Conservation (phyloP, 2,888 invertebrate genomes). For the Netelia virgata region DNA sequence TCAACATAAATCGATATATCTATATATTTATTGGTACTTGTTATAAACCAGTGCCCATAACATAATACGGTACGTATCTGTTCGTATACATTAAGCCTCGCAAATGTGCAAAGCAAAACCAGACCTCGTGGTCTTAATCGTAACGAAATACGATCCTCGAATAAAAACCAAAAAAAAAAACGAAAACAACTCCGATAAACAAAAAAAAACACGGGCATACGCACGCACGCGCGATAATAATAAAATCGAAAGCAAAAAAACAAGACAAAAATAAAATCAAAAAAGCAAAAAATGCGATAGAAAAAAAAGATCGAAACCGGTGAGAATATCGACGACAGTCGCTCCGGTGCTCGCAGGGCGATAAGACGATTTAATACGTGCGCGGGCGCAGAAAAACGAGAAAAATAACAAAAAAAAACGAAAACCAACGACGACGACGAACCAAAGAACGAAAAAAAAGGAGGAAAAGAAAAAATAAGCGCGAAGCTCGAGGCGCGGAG, state of each 20-base stretch:
- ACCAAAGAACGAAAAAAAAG: no score
- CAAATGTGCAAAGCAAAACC: slow-evolving; percentile 25
- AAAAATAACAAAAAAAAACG: no score
- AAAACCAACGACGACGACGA: neutral
- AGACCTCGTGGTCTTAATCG: slow-evolving; percentile 50
- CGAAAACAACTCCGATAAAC: neutral
- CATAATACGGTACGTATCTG: slow-evolving; percentile 4
- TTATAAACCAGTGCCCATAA: neutral
- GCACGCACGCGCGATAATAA: no score
- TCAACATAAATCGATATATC: neutral
- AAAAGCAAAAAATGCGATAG: neutral
- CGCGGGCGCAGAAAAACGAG: neutral
- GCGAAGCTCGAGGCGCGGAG: no score
- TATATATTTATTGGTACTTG: neutral
- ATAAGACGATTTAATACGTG: slow-evolving; percentile 60
- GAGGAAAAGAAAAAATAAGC: no score
- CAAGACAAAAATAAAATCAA: slow-evolving; percentile 20
- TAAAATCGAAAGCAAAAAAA: neutral
- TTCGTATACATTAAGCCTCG: slow-evolving; percentile 40
- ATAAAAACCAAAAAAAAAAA: neutral
- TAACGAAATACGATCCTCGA: slow-evolving; percentile 57
- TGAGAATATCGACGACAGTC: slow-evolving; percentile 31
- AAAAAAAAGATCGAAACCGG: neutral
- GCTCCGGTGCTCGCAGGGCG: slow-evolving; percentile 22
- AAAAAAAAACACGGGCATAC: no score